Conservation (phyloP, 2,797 vertebrate species). For the Leptatherina wallacei region DNA sequence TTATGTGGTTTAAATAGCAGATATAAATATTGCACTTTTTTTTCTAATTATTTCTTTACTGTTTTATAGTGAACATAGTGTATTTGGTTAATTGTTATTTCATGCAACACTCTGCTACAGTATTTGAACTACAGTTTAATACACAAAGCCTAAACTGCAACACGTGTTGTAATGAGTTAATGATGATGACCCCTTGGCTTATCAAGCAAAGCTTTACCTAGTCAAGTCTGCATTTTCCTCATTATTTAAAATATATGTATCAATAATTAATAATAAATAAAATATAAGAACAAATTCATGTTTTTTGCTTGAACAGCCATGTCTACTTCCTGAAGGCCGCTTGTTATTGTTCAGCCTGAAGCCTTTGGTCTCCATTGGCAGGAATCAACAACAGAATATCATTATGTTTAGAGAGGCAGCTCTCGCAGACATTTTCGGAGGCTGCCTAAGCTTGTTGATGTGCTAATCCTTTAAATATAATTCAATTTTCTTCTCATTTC, state of each 20-base stretch:
- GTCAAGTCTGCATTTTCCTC: background rate
- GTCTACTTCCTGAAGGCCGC: too few relatives aligned
- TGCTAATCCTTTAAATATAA: background rate
- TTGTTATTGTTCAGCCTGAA: background rate
- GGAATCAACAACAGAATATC: constrained; percentile 12
- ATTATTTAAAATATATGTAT: background rate
- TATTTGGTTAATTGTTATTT: background rate
- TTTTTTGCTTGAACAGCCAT: background rate
- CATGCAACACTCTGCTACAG: background rate
- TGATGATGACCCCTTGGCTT: background rate
- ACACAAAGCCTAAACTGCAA: background rate
- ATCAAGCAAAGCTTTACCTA: background rate
- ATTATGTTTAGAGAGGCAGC: constrained; percentile 1
- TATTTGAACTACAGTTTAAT: background rate
- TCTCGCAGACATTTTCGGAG: constrained; percentile 20
- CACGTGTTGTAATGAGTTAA: background rate
- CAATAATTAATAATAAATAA: background rate
- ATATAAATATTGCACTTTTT: background rate
- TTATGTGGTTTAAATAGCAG: background rate
- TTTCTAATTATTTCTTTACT: background rate
- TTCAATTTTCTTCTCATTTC: constrained; percentile 19
- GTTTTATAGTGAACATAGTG: background rate
- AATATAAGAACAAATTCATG: background rate
- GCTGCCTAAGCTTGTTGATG: background rate
- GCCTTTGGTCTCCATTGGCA: background rate